Conservation (phyloP, 2,797 vertebrate species). For the Saguinus oedipus region DNA sequence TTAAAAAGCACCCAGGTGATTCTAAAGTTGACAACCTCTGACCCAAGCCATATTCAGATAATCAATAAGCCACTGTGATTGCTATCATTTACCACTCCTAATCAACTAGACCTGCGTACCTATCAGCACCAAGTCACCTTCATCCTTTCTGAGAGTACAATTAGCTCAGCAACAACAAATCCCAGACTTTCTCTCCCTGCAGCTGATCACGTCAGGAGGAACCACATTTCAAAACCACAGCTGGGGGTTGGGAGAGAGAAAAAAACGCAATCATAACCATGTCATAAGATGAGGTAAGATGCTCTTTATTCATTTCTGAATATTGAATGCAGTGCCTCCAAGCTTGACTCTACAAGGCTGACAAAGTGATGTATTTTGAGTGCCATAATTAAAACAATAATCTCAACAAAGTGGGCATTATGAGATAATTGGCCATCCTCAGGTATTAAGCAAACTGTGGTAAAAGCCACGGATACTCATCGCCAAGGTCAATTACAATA, state of each 20-base stretch:
- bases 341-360: slow-evolving; percentile 65
- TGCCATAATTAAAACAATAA: slow-evolving; percentile 86
- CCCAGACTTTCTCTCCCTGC: background rate
- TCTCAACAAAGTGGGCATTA: slow-evolving; percentile 84
- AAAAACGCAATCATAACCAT: slow-evolving; percentile 47
- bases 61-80: background rate
- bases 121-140: background rate
- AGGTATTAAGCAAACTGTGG: slow-evolving; percentile 84
- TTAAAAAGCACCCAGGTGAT: background rate
- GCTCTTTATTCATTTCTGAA: slow-evolving; percentile 62
- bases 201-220: background rate
- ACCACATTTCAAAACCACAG: slow-evolving; percentile 32
- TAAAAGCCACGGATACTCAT: slow-evolving; percentile 83
- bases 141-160: slow-evolving; percentile 8
- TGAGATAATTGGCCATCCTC: slow-evolving; percentile 83
- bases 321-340: slow-evolving; percentile 58
- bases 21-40: background rate
- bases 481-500: slow-evolving; percentile 83
- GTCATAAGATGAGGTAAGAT: slow-evolving; percentile 59
- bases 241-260: background rate
- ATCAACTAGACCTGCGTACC: background rate
- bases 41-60: background rate
- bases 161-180: background rate
- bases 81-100: background rate
- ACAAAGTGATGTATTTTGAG: slow-evolving; percentile 81